phyloP scores from a whole-genome alignment of 2,797 vertebrate species.

The Cottoperca gobio region DNA sequence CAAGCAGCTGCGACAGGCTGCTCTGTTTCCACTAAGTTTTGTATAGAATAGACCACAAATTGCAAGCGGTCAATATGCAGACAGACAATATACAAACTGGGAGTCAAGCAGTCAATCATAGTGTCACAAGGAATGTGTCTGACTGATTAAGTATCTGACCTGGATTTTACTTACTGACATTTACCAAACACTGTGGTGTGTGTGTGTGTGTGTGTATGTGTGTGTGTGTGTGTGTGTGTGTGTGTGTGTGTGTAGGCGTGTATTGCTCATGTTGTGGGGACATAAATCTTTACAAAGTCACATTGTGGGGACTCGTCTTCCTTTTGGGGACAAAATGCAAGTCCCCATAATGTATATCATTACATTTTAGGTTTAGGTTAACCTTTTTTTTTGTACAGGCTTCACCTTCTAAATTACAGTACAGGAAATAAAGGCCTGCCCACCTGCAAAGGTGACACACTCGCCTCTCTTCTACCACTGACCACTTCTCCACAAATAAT shows the following conservation, averaged over 20 bases:
- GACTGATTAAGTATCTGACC: slow-evolving; percentile 23
- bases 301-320: too few species aligned
- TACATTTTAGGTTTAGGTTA: too few species aligned
- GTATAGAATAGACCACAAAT: too few species aligned
- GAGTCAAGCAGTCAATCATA: not conserved
- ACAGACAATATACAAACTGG: too few species aligned
- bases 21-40: too few species aligned
- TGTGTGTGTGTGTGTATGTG: not conserved
- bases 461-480: slow-evolving; percentile 2
- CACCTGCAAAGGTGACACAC: slow-evolving; percentile 12
- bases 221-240: not conserved
- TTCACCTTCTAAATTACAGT: not conserved
- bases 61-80: too few species aligned
- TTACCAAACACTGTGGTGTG: not conserved
- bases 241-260: not conserved
- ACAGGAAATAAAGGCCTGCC: not conserved
- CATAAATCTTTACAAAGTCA: not conserved
- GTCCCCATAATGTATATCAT: too few species aligned
- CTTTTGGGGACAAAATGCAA: too few species aligned
- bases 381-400: not conserved
- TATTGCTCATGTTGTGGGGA: too few species aligned
- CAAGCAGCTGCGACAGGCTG: too few species aligned
- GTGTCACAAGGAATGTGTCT: slow-evolving; percentile 23
- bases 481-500: not conserved
- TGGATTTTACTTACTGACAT: slow-evolving; percentile 18